Percentiles rank a stretch among this genome's conserved stretches.
phyloP scores from a whole-genome alignment of 1,140 invertebrate species.

The Hesperophylax magnus region DNA sequence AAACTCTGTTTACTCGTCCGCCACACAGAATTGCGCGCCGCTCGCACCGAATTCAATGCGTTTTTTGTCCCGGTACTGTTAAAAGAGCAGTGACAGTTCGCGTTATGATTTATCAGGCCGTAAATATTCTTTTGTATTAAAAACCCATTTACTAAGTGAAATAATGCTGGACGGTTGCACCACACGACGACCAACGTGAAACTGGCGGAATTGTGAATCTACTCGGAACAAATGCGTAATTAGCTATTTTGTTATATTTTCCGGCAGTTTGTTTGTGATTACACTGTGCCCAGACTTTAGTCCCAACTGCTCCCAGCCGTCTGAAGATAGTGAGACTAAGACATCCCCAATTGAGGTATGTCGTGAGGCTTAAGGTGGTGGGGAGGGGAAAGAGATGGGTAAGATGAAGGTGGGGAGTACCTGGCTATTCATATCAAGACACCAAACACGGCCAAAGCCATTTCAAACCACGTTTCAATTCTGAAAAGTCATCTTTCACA shows the following conservation, averaged over 20 bases:
- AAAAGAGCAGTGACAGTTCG: slow-evolving; percentile 44
- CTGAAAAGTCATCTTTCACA: too few relatives aligned
- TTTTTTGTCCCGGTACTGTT: slow-evolving; percentile 34
- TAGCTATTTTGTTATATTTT: neutral
- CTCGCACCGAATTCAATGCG: neutral
- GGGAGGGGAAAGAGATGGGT: too few relatives aligned
- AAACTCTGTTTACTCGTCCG: neutral
- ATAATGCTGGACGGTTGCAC: neutral
- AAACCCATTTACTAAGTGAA: slow-evolving; percentile 26
- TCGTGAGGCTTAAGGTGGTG: too few relatives aligned
- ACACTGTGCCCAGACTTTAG: too few relatives aligned
- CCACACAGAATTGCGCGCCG: neutral
- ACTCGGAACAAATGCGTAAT: neutral
- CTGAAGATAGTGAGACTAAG: too few relatives aligned
- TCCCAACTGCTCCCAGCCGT: too few relatives aligned
- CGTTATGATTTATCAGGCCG: slow-evolving; percentile 47
- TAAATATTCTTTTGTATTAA: slow-evolving; percentile 53
- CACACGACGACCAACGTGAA: neutral
- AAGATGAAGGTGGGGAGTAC: too few relatives aligned
- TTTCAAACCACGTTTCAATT: too few relatives aligned
- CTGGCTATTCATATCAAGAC: too few relatives aligned
- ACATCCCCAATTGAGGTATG: too few relatives aligned
- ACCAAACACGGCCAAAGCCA: too few relatives aligned
- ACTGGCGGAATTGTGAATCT: neutral
- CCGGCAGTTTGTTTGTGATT: neutral